Evolutionary conservation across 2,888 invertebrate species (phyloP).

Genomic region (Metellina segmentata): DNA sequence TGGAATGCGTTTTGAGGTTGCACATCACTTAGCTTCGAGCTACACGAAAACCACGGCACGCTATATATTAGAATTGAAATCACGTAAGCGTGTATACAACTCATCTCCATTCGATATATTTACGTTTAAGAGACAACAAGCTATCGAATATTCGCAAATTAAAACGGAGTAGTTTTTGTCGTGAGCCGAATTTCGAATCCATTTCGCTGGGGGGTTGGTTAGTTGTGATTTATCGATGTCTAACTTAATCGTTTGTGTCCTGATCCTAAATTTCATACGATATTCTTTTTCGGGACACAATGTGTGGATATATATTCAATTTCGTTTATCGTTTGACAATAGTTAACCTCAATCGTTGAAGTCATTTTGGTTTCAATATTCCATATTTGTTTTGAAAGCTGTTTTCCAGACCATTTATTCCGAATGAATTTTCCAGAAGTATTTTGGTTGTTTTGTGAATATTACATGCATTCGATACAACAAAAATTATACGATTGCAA

Average conservation of each 20-base stretch:
- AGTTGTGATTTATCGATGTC: no score
- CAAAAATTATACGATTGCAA: no score
- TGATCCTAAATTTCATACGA: no score
- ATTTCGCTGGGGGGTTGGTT: no score
- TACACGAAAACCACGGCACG: slow-evolving; percentile 22
- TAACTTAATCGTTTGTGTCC: no score
- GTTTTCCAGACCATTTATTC: no score
- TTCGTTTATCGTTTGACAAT: not conserved
- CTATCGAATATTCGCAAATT: slow-evolving; percentile 13
- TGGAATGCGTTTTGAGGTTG: slow-evolving; percentile 41
- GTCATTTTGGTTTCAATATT: not conserved
- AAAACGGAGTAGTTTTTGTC: slow-evolving; percentile 24
- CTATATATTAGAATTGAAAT: slow-evolving; percentile 35
- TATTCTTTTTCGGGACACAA: no score
- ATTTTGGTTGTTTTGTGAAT: no score
- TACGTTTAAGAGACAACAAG: not conserved
- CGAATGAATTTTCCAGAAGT: no score
- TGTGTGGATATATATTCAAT: no score
- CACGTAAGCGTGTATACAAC: slow-evolving; percentile 48
- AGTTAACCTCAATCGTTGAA: not conserved
- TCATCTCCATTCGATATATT: slow-evolving; percentile 14
- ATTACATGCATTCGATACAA: no score
- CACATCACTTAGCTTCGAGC: slow-evolving; percentile 47
- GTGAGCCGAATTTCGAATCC: slow-evolving; percentile 2
- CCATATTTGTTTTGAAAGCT: not conserved